Evolutionary conservation across 2,888 invertebrate genomes (phyloP).

Genomic region (Brenthis ino): DNA sequence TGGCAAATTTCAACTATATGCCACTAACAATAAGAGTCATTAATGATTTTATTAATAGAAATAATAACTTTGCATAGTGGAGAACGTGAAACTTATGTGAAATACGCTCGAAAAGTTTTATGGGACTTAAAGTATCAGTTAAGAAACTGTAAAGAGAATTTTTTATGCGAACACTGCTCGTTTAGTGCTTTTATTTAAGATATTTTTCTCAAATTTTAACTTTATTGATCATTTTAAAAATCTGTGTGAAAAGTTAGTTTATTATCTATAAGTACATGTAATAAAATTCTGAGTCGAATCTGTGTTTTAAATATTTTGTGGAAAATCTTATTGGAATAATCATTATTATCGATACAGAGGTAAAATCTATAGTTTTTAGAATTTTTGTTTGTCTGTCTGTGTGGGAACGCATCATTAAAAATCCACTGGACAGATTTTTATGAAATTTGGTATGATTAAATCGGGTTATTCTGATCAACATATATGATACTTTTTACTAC

Average conservation of each 20-base stretch:
- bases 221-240: conserved; percentile 17
- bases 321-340: no score
- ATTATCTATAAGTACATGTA: no score
- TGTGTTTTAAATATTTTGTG: no score
- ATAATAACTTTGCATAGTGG: conserved; percentile 46
- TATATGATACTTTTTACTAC: no score
- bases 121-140: conserved; percentile 74
- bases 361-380: no score
- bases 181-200: conserved; percentile 26
- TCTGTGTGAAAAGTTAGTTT: background rate
- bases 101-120: conserved; percentile 78
- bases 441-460: no score
- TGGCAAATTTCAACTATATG: conserved; percentile 35
- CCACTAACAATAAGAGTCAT: conserved; percentile 13
- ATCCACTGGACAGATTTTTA: no score
- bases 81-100: conserved; percentile 75
- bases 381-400: no score
- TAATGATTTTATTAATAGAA: conserved; percentile 1
- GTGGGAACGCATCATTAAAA: no score
- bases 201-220: conserved; percentile 2
- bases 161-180: conserved; percentile 50
- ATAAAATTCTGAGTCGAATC: no score
- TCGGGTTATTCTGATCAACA: no score
- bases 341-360: no score
- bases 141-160: conserved; percentile 68